Percentiles rank a stretch among this genome's conserved stretches.
Evolutionary conservation across 1,140 invertebrate genomes (phyloP).

Genomic region (Lanistes nyassanus): DNA sequence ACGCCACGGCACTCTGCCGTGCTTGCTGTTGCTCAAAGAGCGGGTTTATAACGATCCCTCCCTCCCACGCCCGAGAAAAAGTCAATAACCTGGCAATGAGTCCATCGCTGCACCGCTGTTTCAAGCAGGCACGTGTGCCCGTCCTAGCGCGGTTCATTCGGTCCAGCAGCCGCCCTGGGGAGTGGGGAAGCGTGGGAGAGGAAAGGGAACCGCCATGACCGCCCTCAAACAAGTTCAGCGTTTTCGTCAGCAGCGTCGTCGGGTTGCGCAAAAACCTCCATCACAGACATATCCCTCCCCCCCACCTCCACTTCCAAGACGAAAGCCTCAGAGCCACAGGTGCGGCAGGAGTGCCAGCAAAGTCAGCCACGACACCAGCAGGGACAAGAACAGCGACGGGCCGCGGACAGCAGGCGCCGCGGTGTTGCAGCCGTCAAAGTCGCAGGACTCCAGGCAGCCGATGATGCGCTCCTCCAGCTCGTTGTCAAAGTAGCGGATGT

Average conservation of each 20-base stretch:
- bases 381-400: not conserved
- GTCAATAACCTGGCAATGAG: too few species aligned
- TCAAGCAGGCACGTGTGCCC: not conserved
- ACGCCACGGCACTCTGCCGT: too few species aligned
- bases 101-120: too few species aligned
- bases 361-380: not conserved
- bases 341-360: constrained; percentile 1
- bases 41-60: too few species aligned
- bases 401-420: constrained; percentile 3
- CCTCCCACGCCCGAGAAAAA: too few species aligned
- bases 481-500: constrained; percentile 42
- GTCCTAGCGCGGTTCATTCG: too few species aligned
- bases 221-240: too few species aligned
- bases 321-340: not conserved
- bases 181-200: not conserved
- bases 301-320: too few species aligned
- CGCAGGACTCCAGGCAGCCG: constrained; percentile 50
- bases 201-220: not conserved
- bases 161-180: not conserved
- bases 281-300: not conserved
- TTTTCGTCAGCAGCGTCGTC: too few species aligned
- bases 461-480: constrained; percentile 34
- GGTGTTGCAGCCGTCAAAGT: constrained; percentile 49
- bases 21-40: too few species aligned
- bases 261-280: not conserved